Conservation (phyloP, 2,797 vertebrate species). For the Hippoglossus hippoglossus region DNA sequence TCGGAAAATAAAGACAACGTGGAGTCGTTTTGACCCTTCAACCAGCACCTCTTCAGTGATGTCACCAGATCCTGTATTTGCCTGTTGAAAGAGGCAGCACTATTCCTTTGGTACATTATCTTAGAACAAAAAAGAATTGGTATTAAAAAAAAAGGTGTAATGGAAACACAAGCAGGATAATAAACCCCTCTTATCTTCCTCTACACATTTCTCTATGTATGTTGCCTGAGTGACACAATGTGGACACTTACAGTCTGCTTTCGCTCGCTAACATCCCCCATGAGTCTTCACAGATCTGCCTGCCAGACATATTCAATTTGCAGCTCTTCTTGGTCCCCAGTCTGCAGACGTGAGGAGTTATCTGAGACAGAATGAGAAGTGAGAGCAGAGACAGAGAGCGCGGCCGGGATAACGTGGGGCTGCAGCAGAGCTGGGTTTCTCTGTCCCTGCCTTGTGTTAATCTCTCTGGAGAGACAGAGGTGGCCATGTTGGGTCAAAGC, state of each 20-base stretch:
- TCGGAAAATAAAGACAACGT: conserved; percentile 84
- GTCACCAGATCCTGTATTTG: conserved; percentile 33
- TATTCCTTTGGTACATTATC: conserved; percentile 30
- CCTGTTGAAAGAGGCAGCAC: conserved; percentile 26
- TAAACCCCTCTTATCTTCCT: conserved; percentile 73
- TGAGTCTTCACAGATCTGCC: conserved; percentile 81
- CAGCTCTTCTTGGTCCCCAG: conserved; percentile 78
- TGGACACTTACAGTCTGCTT: conserved; percentile 77
- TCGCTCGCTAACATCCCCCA: conserved; percentile 76
- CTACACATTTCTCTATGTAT: conserved; percentile 75
- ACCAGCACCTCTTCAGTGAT: conserved; percentile 33
- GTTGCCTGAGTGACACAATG: conserved; percentile 76
- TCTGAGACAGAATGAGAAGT: conserved; percentile 79
- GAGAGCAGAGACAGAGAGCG: conserved; percentile 69
- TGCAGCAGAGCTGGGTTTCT: conserved; percentile 70
- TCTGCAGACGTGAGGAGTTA: conserved; percentile 77
- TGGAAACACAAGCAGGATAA: conserved; percentile 60
- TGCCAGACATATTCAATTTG: conserved; percentile 86
- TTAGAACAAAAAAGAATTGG: conserved; percentile 22
- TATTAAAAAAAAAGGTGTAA: conserved; percentile 21
- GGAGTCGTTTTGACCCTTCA: conserved; percentile 66
- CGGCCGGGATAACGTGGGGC: conserved; percentile 77
- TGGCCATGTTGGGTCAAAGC: conserved; percentile 85
- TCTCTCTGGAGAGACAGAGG: conserved; percentile 83
- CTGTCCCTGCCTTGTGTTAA: conserved; percentile 83